Evolutionary conservation across 2,888 invertebrate species (phyloP), one percentile per base, ranked within the genome.

Genomic region (Hololepta plana): DNA sequence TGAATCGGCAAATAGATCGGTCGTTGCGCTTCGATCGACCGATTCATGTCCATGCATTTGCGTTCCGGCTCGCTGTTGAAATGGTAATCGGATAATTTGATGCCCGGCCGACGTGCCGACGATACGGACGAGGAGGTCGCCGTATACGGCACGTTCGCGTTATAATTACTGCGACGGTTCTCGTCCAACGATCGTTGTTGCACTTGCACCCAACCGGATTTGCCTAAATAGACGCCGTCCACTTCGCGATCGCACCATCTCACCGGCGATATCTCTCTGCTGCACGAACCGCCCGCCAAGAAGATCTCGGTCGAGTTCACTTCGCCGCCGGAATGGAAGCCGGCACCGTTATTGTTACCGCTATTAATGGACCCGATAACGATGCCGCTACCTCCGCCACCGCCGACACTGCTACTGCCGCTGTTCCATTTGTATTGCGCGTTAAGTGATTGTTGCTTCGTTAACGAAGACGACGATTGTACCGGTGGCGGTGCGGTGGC

Each of bases 191-290:
- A 63, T 22, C 62, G 44, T 34, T 64, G 64, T 32, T 64, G 64
- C 2, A 65, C 64, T 42, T 61, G 56, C 2, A 64, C 64, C 64
- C 64, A 64, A 4, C 63, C 64, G 0, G 63, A 63, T 30, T 61
- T 49, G 2, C 64, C 64, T 10, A 66, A 42, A 38, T 62, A 66
- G 3, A 66, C 65, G 1, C 65, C 65, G 35, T 65, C 64, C 4
- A 64, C 65, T 43, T 65, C 64, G 4, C 61, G 47, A 36, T 65
- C 64, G 43, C 63, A 62, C 66, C 66, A 64, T 32, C 64, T 48
- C 6, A 66, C 64, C 3, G 66, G 66, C 0, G 65, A 65, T 22
- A 66, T 41, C 38, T 66, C 65, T 4, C 64, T 46, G 34, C 55
- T 55, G 37, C 55, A 59, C 25, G 45, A 47, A 12, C 53, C 53